Base-by-base conservation (phyloP, 2,797 vertebrate genomes). In the Syngnathus rostellatus region DNA sequence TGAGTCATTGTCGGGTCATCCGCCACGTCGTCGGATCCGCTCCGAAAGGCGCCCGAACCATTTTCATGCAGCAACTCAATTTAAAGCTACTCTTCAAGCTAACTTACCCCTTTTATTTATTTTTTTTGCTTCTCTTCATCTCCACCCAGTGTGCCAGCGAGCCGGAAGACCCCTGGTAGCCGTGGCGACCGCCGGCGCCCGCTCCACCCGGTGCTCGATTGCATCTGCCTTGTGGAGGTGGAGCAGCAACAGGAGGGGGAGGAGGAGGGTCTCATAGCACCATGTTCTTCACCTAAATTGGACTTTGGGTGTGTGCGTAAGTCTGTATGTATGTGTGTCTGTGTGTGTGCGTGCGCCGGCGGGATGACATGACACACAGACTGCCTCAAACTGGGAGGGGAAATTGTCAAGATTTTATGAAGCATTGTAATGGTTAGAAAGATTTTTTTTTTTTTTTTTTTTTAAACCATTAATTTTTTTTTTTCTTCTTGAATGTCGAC, bases 101-200 rank as follows among this genome's bases (percentile, higher is more conserved):
- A 79, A 83, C 63, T 0, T 63, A 3, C 38, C 1, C 45, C 25
- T 70, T 40, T 68, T 72, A 2, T 9, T 41, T n/a, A n/a, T n/a
- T n/a, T n/a, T n/a, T 43, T 43, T 10, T 17, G 4, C 14, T 46
- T 75, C 72, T 43, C 68, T 75, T 87, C 85, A 72, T 50, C 61
- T 31, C 72, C 72, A 76, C 86, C 77, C 92, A 99, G 96, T 97
- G 87, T 84, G 93, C 94, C 90, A 94, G 93, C 82, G 97, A 99
- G 90, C 91, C 96, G 89, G 97, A 99, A 88, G 95, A 98, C 92
- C 93, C 95, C 83, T 98, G 95, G 95, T 98, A 98, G 94, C 90
- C 75, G 64, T 72, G 86, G 82, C 80, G 73, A 77, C 68, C 54
- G 75, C 66, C 68, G 70, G 62, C 37, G 55, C 71, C 82, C 83